Conservation (phyloP, 1,140 invertebrate species). For the Solen grandis region DNA sequence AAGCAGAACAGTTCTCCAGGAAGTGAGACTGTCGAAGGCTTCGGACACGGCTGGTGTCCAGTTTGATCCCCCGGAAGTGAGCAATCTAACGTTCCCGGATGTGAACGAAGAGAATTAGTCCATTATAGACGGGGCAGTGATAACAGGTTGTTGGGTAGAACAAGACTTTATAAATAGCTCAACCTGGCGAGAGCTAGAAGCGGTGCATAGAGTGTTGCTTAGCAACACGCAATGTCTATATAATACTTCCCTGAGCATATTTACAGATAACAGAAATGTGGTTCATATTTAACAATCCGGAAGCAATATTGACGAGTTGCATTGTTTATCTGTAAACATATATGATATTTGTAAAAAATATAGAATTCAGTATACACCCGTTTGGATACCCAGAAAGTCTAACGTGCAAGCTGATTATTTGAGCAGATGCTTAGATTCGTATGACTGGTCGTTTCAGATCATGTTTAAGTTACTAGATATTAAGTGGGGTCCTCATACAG, state of each 20-base stretch:
- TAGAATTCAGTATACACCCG: too few species aligned
- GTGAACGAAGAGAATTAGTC: neutral
- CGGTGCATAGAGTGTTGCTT: slow-evolving; percentile 28
- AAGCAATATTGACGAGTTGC: slow-evolving; percentile 16
- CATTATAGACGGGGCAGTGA: neutral
- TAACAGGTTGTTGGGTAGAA: slow-evolving; percentile 3
- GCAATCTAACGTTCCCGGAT: neutral
- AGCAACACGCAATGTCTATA: neutral
- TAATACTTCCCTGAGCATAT: slow-evolving; percentile 30
- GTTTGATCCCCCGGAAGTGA: neutral
- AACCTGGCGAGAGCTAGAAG: slow-evolving; percentile 40
- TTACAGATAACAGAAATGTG: slow-evolving; percentile 45
- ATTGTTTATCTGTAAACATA: too few species aligned
- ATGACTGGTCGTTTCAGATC: slow-evolving; percentile 53
- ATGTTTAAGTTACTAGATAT: too few species aligned
- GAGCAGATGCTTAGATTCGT: slow-evolving; percentile 35
- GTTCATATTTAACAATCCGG: slow-evolving; percentile 19
- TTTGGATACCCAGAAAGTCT: slow-evolving; percentile 6
- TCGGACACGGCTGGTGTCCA: neutral
- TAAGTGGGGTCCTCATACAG: slow-evolving; percentile 23
- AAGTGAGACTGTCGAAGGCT: neutral
- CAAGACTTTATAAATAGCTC: slow-evolving; percentile 7
- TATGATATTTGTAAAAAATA: too few species aligned
- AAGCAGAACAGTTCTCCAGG: too few species aligned
- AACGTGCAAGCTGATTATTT: too few species aligned